These are phyloP conservation scores for Acholoe squamosa DNA, from an alignment of 2,888 invertebrate genomes.

Conservation along the genomic window DNA sequence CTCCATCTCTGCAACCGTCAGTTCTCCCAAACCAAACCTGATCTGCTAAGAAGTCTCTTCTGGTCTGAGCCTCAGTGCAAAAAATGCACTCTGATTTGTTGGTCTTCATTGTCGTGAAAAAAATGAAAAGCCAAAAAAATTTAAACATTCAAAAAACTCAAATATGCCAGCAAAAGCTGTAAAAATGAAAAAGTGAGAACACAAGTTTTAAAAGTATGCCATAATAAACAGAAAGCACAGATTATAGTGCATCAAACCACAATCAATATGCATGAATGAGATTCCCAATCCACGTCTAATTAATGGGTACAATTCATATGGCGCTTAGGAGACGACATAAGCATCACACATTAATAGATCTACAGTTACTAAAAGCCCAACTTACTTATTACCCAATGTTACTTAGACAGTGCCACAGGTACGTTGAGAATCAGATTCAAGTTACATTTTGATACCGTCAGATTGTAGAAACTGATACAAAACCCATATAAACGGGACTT, in stretches of 20 bases:
- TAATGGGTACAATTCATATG: neutral
- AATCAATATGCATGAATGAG: neutral
- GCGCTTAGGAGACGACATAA: neutral
- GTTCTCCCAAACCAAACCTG: neutral
- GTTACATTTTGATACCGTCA: too few species aligned
- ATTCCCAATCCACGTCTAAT: constrained; percentile 18
- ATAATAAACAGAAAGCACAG: constrained; percentile 53
- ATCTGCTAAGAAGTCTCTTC: neutral
- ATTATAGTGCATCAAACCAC: constrained; percentile 40
- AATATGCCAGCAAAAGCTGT: constrained; percentile 63
- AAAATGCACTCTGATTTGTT: constrained; percentile 31
- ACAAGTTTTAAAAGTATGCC: constrained; percentile 57
- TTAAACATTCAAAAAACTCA: constrained; percentile 62
- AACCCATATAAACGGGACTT: too few species aligned
- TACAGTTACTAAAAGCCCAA: neutral
- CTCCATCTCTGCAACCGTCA: neutral
- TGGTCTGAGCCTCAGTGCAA: neutral
- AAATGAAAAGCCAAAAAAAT: constrained; percentile 65
- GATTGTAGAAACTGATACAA: too few species aligned
- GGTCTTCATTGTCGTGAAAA: constrained; percentile 62
- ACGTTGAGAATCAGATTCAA: too few species aligned
- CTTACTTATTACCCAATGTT: neutral
- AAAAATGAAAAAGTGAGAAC: constrained; percentile 63
- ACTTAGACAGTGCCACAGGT: neutral
- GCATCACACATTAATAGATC: neutral